Conservation (phyloP, 2,113 vertebrate species). For the Tautogolabrus adspersus region DNA sequence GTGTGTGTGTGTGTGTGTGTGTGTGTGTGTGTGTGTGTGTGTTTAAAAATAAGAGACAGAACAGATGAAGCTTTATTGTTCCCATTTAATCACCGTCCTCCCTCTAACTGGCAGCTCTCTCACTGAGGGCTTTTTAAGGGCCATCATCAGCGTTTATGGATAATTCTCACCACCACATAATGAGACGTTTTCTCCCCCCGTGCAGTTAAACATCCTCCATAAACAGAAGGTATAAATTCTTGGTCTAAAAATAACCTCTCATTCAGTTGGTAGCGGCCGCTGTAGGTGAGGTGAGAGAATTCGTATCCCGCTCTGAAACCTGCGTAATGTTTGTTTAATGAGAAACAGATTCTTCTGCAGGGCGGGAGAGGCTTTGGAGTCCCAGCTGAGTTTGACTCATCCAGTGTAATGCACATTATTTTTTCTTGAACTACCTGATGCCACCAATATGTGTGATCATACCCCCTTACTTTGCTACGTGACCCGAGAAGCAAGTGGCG, state of each 20-base stretch:
- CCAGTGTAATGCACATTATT: no score
- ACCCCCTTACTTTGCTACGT: no score
- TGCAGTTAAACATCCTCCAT: background rate
- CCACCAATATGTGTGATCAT: no score
- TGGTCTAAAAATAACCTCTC: background rate
- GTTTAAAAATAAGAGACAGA: background rate
- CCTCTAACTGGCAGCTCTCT: slow-evolving; percentile 51
- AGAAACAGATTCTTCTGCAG: background rate
- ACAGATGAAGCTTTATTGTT: slow-evolving; percentile 36
- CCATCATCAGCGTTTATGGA: slow-evolving; percentile 43
- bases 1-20: background rate
- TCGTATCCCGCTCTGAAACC: slow-evolving; percentile 7
- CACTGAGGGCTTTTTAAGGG: slow-evolving; percentile 38
- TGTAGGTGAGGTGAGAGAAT: slow-evolving; percentile 13
- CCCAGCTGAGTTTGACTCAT: background rate
- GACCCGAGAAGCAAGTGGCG: no score
- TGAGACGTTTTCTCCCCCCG: background rate
- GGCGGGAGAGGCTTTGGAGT: background rate
- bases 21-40: no score
- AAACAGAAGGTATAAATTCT: background rate
- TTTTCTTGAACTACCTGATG: no score
- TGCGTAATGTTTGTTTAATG: background rate
- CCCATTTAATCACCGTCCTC: slow-evolving; percentile 36
- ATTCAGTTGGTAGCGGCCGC: background rate
- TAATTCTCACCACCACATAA: background rate